These are phyloP conservation scores for Passer domesticus DNA, from an alignment of 2,113 vertebrate genomes.

Conservation along the genomic window DNA sequence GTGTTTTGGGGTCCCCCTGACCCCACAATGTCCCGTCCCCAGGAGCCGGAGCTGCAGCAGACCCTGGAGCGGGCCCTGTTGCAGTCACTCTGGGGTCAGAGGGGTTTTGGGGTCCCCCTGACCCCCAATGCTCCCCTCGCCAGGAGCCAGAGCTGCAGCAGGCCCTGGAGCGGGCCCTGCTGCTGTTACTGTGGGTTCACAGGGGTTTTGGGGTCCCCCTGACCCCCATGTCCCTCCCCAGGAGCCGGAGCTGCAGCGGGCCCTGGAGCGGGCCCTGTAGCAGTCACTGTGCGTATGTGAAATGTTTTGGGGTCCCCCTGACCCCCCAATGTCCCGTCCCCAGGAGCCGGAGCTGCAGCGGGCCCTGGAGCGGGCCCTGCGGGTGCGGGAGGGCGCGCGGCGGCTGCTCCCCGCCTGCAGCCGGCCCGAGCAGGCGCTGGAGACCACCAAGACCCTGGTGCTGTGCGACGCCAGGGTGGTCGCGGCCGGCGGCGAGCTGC, in stretches of 20 bases:
- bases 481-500: not conserved
- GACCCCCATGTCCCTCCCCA: not conserved
- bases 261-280: too few species aligned
- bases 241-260: not conserved
- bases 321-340: not conserved
- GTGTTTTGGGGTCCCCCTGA: rapidly evolving
- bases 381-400: not conserved
- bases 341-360: not conserved
- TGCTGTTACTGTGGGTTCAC: too few species aligned
- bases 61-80: too few species aligned
- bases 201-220: rapidly evolving
- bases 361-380: not conserved
- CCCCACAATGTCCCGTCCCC: not conserved
- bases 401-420: not conserved
- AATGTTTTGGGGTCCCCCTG: not conserved
- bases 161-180: too few species aligned
- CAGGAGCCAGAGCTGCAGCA: not conserved
- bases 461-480: not conserved
- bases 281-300: too few species aligned
- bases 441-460: slow-evolving; percentile 6
- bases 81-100: too few species aligned
- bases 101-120: too few species aligned
- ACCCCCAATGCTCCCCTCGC: too few species aligned
- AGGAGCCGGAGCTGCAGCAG: not conserved
- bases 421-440: not conserved